phyloP scores from a whole-genome alignment of 1,140 invertebrate species.

The Scylla paramamosain region DNA sequence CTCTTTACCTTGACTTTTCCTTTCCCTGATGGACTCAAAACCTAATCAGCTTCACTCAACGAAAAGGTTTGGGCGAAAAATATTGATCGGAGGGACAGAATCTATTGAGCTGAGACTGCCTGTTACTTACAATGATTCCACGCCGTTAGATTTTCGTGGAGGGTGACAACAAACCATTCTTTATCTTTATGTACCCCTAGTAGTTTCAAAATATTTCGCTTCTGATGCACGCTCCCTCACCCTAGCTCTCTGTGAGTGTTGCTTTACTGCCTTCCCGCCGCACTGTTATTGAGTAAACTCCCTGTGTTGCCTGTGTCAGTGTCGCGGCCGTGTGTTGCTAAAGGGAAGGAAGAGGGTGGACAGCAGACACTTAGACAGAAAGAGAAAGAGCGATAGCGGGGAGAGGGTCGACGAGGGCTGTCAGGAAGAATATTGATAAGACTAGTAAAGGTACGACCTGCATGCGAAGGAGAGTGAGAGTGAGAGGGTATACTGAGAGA shows the following conservation, averaged over 20 bases:
- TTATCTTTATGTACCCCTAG: neutral
- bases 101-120: neutral
- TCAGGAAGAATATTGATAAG: conserved; percentile 2
- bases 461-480: too few relatives aligned
- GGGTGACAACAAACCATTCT: neutral
- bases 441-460: neutral
- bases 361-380: too few relatives aligned
- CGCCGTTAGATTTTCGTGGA: neutral
- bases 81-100: neutral
- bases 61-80: neutral
- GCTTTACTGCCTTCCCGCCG: neutral
- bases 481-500: too few relatives aligned
- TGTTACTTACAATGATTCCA: neutral
- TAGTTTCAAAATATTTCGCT: neutral
- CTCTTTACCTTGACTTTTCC: neutral
- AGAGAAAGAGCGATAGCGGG: neutral
- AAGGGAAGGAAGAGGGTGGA: too few relatives aligned
- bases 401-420: neutral
- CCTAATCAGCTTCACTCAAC: neutral
- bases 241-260: neutral
- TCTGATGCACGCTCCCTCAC: neutral
- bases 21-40: neutral
- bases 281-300: neutral
- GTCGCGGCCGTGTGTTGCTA: too few relatives aligned
- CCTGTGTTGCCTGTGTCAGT: too few relatives aligned